Conservation (phyloP, 2,797 vertebrate species). For the Gallirallus australis region DNA sequence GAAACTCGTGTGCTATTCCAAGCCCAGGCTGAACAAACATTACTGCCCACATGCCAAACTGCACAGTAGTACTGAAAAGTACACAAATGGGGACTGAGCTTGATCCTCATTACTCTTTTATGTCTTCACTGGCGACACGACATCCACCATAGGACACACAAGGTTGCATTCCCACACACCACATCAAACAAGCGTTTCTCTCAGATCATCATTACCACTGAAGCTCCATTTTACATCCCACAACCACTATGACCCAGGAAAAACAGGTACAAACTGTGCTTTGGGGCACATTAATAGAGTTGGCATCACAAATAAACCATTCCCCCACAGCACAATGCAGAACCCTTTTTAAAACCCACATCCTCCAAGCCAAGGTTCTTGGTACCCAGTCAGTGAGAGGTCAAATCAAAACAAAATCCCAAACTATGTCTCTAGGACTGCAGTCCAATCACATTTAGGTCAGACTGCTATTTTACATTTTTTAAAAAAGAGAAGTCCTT, state of each 20-base stretch:
- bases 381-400: neutral
- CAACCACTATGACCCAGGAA: neutral
- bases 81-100: neutral
- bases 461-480: neutral
- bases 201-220: neutral
- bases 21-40: neutral
- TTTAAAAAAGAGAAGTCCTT: neutral
- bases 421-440: neutral
- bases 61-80: neutral
- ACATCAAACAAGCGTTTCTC: neutral
- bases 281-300: neutral
- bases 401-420: neutral
- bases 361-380: neutral
- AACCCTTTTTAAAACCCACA: slow-evolving; percentile 37
- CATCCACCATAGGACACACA: neutral
- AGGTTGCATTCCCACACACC: neutral
- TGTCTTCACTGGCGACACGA: neutral
- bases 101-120: neutral
- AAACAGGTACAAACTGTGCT: neutral
- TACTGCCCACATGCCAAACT: neutral
- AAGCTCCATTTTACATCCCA: slow-evolving; percentile 9
- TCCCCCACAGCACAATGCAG: neutral
- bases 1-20: neutral
- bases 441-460: neutral
- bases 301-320: neutral